Evolutionary conservation across 2,797 vertebrate genomes (phyloP).

Genomic region (Tympanoctomys barrerae): DNA sequence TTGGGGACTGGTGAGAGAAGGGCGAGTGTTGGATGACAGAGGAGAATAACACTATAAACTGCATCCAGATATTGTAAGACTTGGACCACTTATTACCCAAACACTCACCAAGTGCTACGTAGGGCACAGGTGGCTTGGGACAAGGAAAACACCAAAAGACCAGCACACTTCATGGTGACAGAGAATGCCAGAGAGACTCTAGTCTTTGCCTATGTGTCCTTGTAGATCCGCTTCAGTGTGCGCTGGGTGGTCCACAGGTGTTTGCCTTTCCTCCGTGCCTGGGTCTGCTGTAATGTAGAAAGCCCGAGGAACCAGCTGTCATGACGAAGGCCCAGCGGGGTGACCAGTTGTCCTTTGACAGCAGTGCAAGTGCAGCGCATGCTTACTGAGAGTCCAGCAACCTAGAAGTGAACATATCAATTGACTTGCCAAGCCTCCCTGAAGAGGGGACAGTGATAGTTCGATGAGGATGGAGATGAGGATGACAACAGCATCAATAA

Average conservation of each 20-base stretch:
- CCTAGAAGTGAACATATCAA: neutral
- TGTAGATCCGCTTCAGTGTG: neutral
- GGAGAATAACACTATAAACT: neutral
- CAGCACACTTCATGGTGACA: neutral
- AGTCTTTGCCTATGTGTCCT: neutral
- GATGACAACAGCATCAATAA: no score
- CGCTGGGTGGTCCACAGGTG: neutral
- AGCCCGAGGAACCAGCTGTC: neutral
- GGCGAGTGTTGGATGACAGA: neutral
- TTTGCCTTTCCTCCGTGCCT: fast-evolving
- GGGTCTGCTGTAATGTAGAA: neutral
- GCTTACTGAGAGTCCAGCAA: neutral
- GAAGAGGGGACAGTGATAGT: neutral
- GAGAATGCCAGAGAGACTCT: neutral
- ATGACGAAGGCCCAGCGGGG: fast-evolving
- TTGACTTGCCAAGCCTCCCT: neutral
- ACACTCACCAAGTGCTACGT: neutral
- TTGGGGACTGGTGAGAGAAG: neutral
- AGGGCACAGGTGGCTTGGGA: neutral
- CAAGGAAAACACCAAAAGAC: neutral
- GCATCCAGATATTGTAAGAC: neutral
- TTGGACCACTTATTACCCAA: neutral
- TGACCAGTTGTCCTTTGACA: neutral
- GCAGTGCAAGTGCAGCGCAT: neutral
- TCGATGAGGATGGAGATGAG: neutral